Base-by-base conservation (phyloP, 1,140 invertebrate genomes). In the Antheraea pernyi region DNA sequence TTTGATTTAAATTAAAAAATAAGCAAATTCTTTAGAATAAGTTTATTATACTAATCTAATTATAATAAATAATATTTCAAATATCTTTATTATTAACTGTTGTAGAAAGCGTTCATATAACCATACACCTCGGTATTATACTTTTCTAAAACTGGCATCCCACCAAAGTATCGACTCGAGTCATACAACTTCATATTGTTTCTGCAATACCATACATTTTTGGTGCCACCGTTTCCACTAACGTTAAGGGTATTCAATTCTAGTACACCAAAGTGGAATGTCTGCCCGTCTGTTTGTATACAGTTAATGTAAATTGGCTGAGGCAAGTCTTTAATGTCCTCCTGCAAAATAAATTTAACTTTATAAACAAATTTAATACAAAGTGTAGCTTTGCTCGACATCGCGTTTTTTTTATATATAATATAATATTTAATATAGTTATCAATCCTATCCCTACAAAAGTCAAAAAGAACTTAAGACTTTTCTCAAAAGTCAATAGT, bases 241-340 rank as follows among this genome's bases (percentile, higher is more conserved):
- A 97, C 75, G 86, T 97, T 93, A 19, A 98, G 88, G 3, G 97
- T 97, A 81, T 98, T 98, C n/a, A 98, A 90, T 89, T 98, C 97
- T 73, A 97, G 95, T 48, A 97, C 94, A 10, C 95, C 95, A 86
- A 98, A 98, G 81, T 97, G 95, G 80, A 97, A 97, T 8, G 91
- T 84, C 69, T 94, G 91, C 16, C 96, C 95, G 83, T 97, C 95
- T 0, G 95, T 95, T 63, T 97, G 96, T 71, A 98, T 93, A 81
- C 95, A 95, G 81, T 98, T 97, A 10, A 98, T 83, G 37, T 95
- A 95, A 61, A 98, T 91, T n/a, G 97, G 97, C 80, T 96, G 94
- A 16, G 96, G 95, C 60, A 96, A 91, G 72, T 94, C 91, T 78
- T 94, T 94, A 2, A 95, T 93, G 79, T 95, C 81, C 37, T 94